Evolutionary conservation across 2,888 invertebrate species (phyloP), one percentile per base, ranked within the genome.

Genomic region (Leptinotarsa juncta): DNA sequence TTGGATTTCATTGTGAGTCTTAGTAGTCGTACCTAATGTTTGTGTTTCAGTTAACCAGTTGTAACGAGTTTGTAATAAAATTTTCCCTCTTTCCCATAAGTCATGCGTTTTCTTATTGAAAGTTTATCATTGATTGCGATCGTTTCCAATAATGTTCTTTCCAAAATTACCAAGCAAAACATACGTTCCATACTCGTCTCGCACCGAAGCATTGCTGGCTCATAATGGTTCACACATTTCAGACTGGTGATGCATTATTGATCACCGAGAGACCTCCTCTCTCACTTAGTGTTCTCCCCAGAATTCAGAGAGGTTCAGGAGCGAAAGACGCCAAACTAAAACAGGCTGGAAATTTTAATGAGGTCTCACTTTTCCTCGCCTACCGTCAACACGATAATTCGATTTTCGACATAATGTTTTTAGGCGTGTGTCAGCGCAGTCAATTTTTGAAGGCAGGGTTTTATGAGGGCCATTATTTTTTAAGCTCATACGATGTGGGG

Each of bases 201-300:
- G 42, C 42, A 10, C 42, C 12, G 42, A 42, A 32, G 42, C 32
- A 62, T 62, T 42, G 14, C 62, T 42, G 12, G n/a, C 62, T 18
- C 62, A n/a, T 32, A 62, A 62, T 32, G 62, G 42, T 32, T 32
- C 4, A 2, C 32, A 26, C n/a, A n/a, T 26, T 26, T 32, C 62
- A 32, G 42, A 32, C 62, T 62, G n/a, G 62, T 42, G 32, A 62
- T 62, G 62, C 62, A 62, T 62, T 62, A 62, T 62, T 62, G 62
- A 62, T 62, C 62, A 62, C 23, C 60, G 42, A 42, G 62, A 23
- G 62, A 62, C 32, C 16, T 62, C n/a, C 42, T 62, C 42, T 62
- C 62, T n/a, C 62, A 32, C 32, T 32, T 32, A n/a, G 57, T 18
- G 42, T 62, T 7, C 62, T 62, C 62, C 62, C 62, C n/a, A 62